Conservation (phyloP, 2,797 vertebrate genomes). For the Leptodactylus fallax region DNA sequence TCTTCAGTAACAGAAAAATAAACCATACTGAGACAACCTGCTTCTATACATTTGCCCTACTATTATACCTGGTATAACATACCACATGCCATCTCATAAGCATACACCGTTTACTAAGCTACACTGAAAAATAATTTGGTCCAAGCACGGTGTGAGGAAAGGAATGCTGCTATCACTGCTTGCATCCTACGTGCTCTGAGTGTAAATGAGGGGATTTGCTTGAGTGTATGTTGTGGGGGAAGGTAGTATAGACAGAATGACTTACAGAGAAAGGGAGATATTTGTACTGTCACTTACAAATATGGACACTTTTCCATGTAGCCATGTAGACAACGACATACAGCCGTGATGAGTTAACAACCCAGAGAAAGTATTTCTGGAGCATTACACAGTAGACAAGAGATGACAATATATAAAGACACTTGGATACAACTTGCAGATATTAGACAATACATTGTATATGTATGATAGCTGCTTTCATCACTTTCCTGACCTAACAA, state of each 20-base stretch:
- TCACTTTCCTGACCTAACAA: neutral
- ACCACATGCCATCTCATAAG: neutral
- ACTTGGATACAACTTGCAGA: neutral
- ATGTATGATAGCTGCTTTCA: neutral
- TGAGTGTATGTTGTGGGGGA: conserved; percentile 53
- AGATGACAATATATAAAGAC: neutral
- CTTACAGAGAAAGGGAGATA: neutral
- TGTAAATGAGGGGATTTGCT: conserved; percentile 60
- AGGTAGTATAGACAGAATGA: conserved; percentile 56
- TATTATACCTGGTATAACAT: neutral
- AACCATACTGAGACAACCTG: too few relatives aligned
- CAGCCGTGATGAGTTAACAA: neutral
- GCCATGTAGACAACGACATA: neutral
- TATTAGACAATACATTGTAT: neutral
- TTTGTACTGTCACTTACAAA: conserved; percentile 27
- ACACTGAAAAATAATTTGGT: conserved; percentile 34
- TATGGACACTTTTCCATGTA: conserved; percentile 20
- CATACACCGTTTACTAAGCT: conserved; percentile 33
- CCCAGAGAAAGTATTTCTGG: neutral
- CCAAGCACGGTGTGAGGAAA: conserved; percentile 20
- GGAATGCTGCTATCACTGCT: conserved; percentile 57
- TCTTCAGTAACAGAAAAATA: neutral
- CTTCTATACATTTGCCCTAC: neutral
- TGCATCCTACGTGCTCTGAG: conserved; percentile 55
- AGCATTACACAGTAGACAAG: neutral